Conservation (phyloP, 2,797 vertebrate genomes). For the Gorsachius magnificus region DNA sequence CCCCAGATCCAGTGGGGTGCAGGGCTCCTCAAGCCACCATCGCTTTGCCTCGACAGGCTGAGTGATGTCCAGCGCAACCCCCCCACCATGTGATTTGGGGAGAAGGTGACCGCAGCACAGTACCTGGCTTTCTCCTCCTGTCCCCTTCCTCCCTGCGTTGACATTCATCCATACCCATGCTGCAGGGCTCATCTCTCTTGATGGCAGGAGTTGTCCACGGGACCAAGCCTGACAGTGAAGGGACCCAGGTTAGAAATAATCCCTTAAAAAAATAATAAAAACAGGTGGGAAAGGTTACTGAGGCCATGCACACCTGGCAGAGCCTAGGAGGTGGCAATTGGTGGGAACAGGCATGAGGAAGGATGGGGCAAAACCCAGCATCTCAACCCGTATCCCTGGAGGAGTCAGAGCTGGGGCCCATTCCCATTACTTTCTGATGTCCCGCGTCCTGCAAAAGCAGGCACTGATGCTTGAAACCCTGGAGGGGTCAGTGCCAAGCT, state of each 20-base stretch:
- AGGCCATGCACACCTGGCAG: not conserved
- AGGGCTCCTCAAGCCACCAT: not conserved
- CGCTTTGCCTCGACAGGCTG: rapidly evolving
- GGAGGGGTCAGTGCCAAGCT: not conserved
- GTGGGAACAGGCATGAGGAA: not conserved
- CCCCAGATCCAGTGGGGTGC: not conserved
- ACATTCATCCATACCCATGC: rapidly evolving
- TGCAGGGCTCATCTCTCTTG: not conserved
- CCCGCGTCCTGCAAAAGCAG: not conserved
- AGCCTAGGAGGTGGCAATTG: rapidly evolving
- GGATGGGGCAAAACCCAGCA: not conserved
- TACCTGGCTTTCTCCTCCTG: not conserved
- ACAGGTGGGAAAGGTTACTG: rapidly evolving
- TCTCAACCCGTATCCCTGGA: not conserved
- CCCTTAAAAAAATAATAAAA: not conserved
- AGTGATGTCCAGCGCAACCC: not conserved
- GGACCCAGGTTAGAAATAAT: not conserved
- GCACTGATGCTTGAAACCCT: not conserved
- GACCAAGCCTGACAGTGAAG: not conserved
- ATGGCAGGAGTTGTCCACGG: not conserved
- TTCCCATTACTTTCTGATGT: not conserved
- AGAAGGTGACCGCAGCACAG: not conserved
- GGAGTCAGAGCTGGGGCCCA: not conserved
- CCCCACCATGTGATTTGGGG: rapidly evolving
- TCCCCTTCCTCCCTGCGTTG: rapidly evolving